phyloP scores from a whole-genome alignment of 2,797 vertebrate genomes.

The Acropternis orthonyx region DNA sequence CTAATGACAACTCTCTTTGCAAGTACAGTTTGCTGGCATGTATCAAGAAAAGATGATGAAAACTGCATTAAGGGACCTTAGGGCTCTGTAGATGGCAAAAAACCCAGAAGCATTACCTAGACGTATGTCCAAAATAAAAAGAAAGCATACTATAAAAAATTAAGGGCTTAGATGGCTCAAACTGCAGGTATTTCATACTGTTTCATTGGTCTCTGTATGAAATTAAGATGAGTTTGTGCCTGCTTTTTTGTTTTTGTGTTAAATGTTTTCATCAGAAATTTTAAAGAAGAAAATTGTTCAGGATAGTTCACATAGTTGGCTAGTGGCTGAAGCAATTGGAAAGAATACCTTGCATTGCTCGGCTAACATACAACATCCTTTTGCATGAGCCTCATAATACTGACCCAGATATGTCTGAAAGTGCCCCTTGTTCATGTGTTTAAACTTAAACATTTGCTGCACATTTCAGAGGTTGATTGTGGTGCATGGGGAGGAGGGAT shows the following conservation, averaged over 20 bases:
- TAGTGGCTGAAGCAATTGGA: not conserved
- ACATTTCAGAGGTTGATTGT: not conserved
- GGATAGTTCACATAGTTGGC: not conserved
- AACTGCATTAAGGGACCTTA: not conserved
- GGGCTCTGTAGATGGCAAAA: not conserved
- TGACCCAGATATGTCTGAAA: not conserved
- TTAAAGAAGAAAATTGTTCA: not conserved
- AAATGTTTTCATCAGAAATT: not conserved
- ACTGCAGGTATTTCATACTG: not conserved
- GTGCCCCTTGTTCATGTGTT: not conserved
- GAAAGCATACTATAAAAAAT: not conserved
- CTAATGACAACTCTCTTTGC: not conserved
- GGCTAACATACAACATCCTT: not conserved
- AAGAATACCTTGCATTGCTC: not conserved
- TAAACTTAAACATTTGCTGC: not conserved
- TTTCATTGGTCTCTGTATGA: not conserved
- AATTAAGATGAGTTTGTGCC: not conserved
- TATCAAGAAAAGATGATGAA: not conserved
- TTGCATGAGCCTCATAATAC: not conserved
- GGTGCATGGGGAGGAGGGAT: not conserved
- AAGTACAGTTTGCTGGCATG: not conserved
- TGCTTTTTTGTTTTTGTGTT: not conserved
- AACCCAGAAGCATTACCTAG: not conserved
- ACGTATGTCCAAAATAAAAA: constrained; percentile 13
- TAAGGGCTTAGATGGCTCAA: not conserved